These are phyloP conservation scores for Chrysodeixis includens DNA, from an alignment of 2,888 invertebrate genomes.

Conservation along the genomic window DNA sequence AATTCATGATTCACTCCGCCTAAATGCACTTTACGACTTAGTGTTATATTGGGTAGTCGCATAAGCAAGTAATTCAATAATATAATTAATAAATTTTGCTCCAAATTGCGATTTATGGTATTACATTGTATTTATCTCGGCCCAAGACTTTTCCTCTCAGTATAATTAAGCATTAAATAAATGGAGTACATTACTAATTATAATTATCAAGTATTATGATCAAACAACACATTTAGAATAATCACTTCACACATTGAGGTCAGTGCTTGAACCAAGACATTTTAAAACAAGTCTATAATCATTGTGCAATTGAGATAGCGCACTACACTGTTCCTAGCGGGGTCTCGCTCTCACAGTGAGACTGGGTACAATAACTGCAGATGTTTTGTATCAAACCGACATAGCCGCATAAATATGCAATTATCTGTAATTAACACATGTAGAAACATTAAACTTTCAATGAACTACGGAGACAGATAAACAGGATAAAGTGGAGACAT, in stretches of 20 bases:
- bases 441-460: not conserved
- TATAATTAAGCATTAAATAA: not conserved
- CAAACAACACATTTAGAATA: not conserved
- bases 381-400: not conserved
- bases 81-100: no score
- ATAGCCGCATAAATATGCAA: not conserved
- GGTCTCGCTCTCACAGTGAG: no score
- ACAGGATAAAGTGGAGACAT: not conserved
- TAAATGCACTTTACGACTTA: no score
- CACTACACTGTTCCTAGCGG: no score
- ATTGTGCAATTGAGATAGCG: no score
- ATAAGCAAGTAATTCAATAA: no score
- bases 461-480: not conserved
- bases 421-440: conserved; percentile 2
- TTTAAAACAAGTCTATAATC: no score
- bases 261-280: not conserved
- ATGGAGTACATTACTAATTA: not conserved
- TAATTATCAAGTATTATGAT: not conserved
- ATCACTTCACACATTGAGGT: not conserved
- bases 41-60: no score
- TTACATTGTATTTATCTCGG: not conserved
- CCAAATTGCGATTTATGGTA: not conserved
- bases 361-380: not conserved
- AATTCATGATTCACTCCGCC: no score
- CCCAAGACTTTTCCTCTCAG: not conserved